Conservation (phyloP, 2,113 vertebrate species). For the Tringa solitaria region DNA sequence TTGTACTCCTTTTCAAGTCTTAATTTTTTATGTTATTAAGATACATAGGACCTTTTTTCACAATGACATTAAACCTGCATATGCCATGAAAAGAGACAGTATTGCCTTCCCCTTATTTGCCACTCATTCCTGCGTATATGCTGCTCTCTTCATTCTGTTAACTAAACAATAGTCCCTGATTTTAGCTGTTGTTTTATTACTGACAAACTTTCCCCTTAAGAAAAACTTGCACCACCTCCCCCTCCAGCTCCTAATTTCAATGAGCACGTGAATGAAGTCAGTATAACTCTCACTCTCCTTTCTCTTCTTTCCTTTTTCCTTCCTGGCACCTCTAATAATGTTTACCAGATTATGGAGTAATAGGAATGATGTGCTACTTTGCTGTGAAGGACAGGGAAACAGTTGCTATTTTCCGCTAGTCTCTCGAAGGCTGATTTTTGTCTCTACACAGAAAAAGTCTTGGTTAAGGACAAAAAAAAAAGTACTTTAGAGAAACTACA, state of each 20-base stretch:
- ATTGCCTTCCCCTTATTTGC: neutral
- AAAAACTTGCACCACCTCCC: neutral
- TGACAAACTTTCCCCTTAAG: neutral
- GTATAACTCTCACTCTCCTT: neutral
- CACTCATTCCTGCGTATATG: neutral
- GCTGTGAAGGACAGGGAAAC: neutral
- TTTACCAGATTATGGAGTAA: neutral
- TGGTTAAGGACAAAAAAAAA: neutral
- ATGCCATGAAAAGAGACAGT: neutral
- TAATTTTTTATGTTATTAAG: neutral
- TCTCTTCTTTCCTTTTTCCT: neutral
- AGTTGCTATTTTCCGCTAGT: neutral
- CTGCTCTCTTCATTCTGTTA: neutral
- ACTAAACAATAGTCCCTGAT: accelerated
- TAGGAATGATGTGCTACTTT: neutral
- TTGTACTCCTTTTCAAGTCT: neutral
- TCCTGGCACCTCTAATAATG: neutral
- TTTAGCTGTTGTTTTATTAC: neutral
- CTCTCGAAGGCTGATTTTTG: neutral
- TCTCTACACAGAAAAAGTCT: neutral
- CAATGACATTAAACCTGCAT: neutral
- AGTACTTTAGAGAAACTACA: neutral
- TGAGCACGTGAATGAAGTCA: neutral
- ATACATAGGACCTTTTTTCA: neutral
- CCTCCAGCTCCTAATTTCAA: neutral